Evolutionary conservation across 2,888 invertebrate species (phyloP).

Genomic region (Noctua comes): DNA sequence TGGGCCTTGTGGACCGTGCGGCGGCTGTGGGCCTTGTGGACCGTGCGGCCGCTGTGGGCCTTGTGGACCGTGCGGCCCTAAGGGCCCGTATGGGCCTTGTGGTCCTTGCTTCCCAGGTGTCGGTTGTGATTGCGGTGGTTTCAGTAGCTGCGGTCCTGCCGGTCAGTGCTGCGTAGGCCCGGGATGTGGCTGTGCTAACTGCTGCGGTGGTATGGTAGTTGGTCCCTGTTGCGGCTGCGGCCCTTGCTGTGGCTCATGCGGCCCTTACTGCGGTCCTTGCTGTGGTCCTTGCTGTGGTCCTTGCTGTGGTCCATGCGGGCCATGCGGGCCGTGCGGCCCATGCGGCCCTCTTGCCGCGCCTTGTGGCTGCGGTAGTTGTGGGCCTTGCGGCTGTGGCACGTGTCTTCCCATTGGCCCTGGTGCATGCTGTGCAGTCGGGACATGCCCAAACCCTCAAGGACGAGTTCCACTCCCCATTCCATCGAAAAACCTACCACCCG

Average conservation of each 20-base stretch:
- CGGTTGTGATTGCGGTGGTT: slow-evolving; percentile 58
- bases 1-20: slow-evolving; percentile 17
- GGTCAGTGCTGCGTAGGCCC: slow-evolving; percentile 29
- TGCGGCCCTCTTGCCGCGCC: slow-evolving; percentile 66
- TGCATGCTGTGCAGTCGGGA: slow-evolving; percentile 50
- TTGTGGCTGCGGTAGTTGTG: slow-evolving; percentile 65
- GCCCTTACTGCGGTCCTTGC: background rate
- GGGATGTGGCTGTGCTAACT: slow-evolving; percentile 15
- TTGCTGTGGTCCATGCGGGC: background rate
- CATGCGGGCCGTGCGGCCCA: slow-evolving; percentile 51
- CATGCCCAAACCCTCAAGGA: slow-evolving; percentile 8
- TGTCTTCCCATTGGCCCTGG: slow-evolving; percentile 57
- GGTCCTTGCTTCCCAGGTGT: slow-evolving; percentile 37
- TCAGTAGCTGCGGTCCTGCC: slow-evolving; percentile 17
- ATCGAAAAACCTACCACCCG: background rate
- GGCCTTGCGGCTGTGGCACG: slow-evolving; percentile 54
- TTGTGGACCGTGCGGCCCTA: slow-evolving; percentile 14
- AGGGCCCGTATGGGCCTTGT: no score
- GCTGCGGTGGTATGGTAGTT: slow-evolving; percentile 9
- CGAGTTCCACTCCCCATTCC: background rate
- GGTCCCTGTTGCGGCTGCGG: slow-evolving; percentile 35
- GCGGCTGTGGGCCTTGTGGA: slow-evolving; percentile 5
- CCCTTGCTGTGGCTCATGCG: slow-evolving; percentile 54
- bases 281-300: slow-evolving; percentile 50
- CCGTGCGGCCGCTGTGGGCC: slow-evolving; percentile 11